Conservation (phyloP, 2,113 vertebrate species). For the Jaculus jaculus region DNA sequence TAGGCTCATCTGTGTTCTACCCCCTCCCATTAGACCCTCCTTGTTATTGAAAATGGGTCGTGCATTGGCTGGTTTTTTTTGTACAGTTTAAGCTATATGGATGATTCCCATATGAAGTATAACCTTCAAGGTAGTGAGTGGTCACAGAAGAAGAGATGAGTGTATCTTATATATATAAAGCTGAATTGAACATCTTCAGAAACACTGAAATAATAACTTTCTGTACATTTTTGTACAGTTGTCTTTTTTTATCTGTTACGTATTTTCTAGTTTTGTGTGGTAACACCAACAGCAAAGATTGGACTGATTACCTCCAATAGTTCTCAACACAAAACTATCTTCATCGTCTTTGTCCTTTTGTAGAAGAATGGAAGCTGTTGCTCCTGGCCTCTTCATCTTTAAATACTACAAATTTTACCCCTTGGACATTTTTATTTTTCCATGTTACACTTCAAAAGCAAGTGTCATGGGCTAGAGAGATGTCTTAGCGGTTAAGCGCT, state of each 20-base stretch:
- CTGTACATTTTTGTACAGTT: neutral
- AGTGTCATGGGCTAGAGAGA: too few species aligned
- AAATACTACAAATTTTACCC: neutral
- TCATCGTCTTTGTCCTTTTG: constrained; percentile 17
- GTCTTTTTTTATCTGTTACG: neutral
- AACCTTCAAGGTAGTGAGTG: neutral
- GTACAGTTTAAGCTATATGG: neutral
- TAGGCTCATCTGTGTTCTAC: too few species aligned
- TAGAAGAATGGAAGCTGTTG: constrained; percentile 25
- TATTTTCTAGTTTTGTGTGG: neutral
- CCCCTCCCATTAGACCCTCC: too few species aligned
- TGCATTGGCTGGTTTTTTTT: too few species aligned
- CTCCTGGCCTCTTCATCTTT: neutral
- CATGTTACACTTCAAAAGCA: constrained; percentile 23
- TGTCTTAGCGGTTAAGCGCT: too few species aligned
- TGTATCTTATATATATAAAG: neutral
- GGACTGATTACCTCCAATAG: neutral
- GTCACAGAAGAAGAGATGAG: neutral
- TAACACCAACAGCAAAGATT: neutral
- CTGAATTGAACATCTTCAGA: constrained; percentile 1
- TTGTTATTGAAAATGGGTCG: too few species aligned
- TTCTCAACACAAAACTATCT: neutral
- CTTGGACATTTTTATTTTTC: neutral
- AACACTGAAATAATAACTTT: neutral
- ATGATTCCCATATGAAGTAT: neutral